Base-by-base conservation (phyloP, 2,888 invertebrate genomes). In the Acheta domesticus region DNA sequence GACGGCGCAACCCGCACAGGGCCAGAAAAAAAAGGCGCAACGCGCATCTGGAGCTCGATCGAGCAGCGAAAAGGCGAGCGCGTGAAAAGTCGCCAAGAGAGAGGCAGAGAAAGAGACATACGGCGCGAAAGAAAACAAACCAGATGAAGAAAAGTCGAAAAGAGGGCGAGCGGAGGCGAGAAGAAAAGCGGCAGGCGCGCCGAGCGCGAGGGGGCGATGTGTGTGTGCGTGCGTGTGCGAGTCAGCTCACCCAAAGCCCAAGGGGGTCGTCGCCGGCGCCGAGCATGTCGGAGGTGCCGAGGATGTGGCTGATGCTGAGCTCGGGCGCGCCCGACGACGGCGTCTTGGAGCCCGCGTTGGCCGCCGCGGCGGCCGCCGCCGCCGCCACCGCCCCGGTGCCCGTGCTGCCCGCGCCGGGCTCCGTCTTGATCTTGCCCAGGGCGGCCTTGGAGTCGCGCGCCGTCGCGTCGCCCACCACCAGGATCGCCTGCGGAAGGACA, bases 391-490 rank as follows among this genome's bases (percentile, higher is more conserved):
- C 49, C n/a, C 74, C 48, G 12, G 16, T 82, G 82, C 4, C 83
- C 23, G 83, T 81, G 48, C 83, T 83, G 87, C 84, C 85, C 86
- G 82, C 85, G 49, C 19, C 88, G 82, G 84, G 88, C 80, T 85
- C 88, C 80, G 85, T 88, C 83, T 86, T 89, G 19, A 89, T 91
- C 78, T 92, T 92, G 81, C 89, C 90, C n/a, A 90, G 90, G 79
- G 88, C 84, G 73, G 92, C 91, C 83, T 89, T 88, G 2, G 89
- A 89, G 81, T 93, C 93, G 73, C 92, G 89, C 0, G 94, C 94
- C 4, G 94, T 94, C 0, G 94, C 93, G 86, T 96, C 96, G 1
- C 94, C 95, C 8, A 96, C 94, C 83, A 95, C 92, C 84, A 91
- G 84, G 81, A 85, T 84, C 1, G 84, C 85, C 84, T 84, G 80